Evolutionary conservation across 2,888 invertebrate species (phyloP).

Genomic region (Venusia cambrica): DNA sequence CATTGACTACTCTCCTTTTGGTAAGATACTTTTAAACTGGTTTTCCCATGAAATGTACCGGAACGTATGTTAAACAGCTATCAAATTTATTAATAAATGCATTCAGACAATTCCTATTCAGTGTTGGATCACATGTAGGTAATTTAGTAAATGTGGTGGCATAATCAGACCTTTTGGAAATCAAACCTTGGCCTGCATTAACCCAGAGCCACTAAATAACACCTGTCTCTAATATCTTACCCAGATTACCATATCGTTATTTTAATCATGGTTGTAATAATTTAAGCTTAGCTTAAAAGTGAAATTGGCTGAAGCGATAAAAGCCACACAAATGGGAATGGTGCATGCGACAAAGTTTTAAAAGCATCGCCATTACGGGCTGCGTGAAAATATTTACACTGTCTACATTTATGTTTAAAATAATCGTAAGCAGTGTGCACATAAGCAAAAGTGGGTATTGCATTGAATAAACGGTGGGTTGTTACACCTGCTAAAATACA

Average conservation of each 20-base stretch:
- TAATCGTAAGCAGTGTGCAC: too few relatives aligned
- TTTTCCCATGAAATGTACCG: too few relatives aligned
- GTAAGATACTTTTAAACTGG: too few relatives aligned
- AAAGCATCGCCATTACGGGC: conserved; percentile 5
- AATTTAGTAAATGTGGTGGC: conserved; percentile 21
- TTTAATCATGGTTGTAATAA: conserved; percentile 27
- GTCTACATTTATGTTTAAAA: too few relatives aligned
- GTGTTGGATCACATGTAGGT: conserved; percentile 15
- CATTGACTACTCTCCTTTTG: too few relatives aligned
- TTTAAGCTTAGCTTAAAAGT: conserved; percentile 27
- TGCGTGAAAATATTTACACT: conserved; percentile 12
- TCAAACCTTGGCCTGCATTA: conserved; percentile 25
- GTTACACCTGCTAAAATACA: too few relatives aligned
- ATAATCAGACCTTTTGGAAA: conserved; percentile 19
- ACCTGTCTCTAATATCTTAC: conserved; percentile 28
- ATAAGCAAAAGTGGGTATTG: too few relatives aligned
- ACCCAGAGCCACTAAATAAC: conserved; percentile 27
- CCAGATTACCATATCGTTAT: conserved; percentile 31
- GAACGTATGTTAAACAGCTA: too few relatives aligned
- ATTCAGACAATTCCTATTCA: conserved; percentile 14
- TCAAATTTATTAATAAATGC: conserved; percentile 4
- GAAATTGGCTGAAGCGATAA: conserved; percentile 25
- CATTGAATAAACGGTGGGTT: too few relatives aligned
- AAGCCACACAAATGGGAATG: conserved; percentile 17
- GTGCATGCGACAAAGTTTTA: conserved; percentile 25